Percentiles rank a stretch among this genome's conserved stretches.
Conservation (phyloP, 2,797 vertebrate species). For the Huso huso region DNA sequence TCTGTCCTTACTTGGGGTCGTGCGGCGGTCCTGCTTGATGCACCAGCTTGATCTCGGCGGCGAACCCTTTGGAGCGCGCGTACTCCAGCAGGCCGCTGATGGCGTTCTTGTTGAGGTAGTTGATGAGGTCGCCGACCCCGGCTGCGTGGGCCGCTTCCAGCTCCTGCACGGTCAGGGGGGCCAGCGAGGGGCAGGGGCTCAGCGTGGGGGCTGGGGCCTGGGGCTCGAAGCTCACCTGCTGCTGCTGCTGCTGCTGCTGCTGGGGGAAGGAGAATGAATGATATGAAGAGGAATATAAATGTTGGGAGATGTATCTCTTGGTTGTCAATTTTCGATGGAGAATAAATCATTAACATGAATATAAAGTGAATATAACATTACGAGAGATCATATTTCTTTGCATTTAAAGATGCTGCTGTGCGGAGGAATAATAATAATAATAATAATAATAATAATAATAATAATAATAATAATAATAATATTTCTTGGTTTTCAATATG, state of each 20-base stretch:
- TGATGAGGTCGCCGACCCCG: constrained; percentile 82
- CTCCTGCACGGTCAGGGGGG: constrained; percentile 57
- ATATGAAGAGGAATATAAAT: neutral
- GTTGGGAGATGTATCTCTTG: no score
- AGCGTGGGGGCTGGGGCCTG: constrained; percentile 29
- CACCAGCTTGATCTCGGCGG: constrained; percentile 87
- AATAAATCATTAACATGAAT: no score
- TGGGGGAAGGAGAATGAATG: constrained; percentile 5
- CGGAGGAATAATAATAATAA: no score
- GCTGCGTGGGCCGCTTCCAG: constrained; percentile 62
- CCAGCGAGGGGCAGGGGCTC: constrained; percentile 48
- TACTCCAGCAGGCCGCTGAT: constrained; percentile 90
- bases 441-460: no score
- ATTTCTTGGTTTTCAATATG: no score
- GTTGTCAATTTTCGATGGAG: neutral
- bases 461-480: no score
- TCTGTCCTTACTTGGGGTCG: constrained; percentile 77
- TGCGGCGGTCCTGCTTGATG: constrained; percentile 86
- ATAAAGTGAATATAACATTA: neutral
- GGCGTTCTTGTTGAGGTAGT: constrained; percentile 87
- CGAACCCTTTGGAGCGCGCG: constrained; percentile 86
- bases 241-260: constrained; percentile 6
- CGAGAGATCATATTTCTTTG: neutral
- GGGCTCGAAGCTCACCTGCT: constrained; percentile 52
- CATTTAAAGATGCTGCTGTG: neutral